Evolutionary conservation across 2,888 invertebrate genomes (phyloP).

Genomic region (Agapetus fuscipes): DNA sequence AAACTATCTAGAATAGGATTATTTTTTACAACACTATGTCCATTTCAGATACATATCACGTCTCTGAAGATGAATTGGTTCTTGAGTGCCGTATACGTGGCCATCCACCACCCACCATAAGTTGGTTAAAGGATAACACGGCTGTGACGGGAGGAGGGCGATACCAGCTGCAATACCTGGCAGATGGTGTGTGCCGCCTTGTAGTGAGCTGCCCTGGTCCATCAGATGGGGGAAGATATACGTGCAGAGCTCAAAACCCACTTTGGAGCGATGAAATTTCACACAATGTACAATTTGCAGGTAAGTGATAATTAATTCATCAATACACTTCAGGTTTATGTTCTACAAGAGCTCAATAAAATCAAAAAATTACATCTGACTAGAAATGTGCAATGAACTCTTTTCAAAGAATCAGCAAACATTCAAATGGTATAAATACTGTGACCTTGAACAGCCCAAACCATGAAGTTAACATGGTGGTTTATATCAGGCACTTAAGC

Average conservation of each 20-base stretch:
- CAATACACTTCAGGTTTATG: not conserved
- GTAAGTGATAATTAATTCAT: no score
- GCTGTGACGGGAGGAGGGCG: conserved; percentile 46
- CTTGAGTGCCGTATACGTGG: conserved; percentile 73
- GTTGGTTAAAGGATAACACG: conserved; percentile 66
- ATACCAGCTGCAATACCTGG: conserved; percentile 54
- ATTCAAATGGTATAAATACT: no score
- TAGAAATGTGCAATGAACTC: no score
- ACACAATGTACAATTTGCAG: conserved; percentile 60
- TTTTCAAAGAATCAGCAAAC: no score
- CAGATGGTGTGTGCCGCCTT: conserved; percentile 66
- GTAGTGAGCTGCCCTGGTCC: conserved; percentile 55
- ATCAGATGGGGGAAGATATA: conserved; percentile 64
- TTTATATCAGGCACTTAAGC: no score
- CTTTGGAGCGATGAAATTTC: conserved; percentile 65
- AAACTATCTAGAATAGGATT: not conserved
- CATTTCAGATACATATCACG: conserved; percentile 60
- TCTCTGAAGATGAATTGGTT: conserved; percentile 61
- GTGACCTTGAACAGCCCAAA: no score
- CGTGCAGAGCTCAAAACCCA: conserved; percentile 65
- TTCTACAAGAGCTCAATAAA: not conserved
- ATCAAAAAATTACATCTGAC: no score
- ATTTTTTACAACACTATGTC: conserved; percentile 4
- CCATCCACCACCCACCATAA: conserved; percentile 60
- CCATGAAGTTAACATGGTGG: no score